Base-by-base conservation (phyloP, 2,113 vertebrate genomes). In the Eolophus roseicapilla region DNA sequence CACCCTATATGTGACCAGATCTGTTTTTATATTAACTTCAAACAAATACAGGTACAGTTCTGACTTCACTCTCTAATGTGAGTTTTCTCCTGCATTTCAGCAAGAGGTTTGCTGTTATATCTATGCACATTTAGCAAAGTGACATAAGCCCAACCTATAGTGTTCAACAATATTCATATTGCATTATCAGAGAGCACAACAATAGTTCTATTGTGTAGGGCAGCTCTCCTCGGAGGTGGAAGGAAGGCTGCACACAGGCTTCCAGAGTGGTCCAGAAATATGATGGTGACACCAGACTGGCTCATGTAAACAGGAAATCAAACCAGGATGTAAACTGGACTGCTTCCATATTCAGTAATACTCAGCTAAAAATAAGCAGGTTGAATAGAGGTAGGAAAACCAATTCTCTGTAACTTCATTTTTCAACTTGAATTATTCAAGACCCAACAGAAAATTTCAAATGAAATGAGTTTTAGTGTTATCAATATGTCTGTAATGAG, bases 291-390 rank as follows among this genome's bases (percentile, higher is more conserved):
- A 97, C 92, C 71, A 93, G 90, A 80, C 82, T 80, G 86, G 92
- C 91, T 96, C 88, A 39, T 93, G 91, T 97, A 98, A 98, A 97
- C 96, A 98, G 96, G 97, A 98, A 98, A 88, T 96, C 80, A 82
- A 96, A 87, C 88, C 94, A 97, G 96, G 95, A 97, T 98, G 96
- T 96, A 97, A 98, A 96, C 83, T 97, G 97, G 90, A 97, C 90
- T 96, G 96, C 71, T 95, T 96, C 96, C 94, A 95, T 96, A 95
- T 96, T 95, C 96, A 96, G 93, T 90, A 96, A 96, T 73, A 78
- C 70, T 94, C 94, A 93, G 93, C 90, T 96, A 96, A 96, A 96
- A 97, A 97, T 97, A 97, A 96, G 89, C 82, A 95, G 80, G 24
- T 92, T 91, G 74, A 92, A 86, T 86, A 97, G 89, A 94, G 37